Percentiles rank a stretch among this genome's conserved stretches.
Evolutionary conservation across 2,113 vertebrate species (phyloP).

Genomic region (Romanogobio albipinnatus): DNA sequence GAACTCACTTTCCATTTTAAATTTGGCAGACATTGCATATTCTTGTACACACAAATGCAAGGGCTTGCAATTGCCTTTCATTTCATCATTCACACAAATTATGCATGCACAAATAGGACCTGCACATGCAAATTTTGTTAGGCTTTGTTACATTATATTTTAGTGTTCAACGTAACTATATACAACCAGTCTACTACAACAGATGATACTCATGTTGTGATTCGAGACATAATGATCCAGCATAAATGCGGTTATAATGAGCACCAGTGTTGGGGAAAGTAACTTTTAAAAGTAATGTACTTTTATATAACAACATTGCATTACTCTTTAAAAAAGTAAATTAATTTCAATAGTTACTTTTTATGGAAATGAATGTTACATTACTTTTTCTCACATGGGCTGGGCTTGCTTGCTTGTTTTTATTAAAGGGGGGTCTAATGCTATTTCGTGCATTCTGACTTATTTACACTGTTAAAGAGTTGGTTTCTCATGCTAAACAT

Average conservation of each 20-base stretch:
- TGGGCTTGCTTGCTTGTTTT: too few relatives aligned
- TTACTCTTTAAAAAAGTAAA: too few relatives aligned
- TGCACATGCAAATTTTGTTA: neutral
- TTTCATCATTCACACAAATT: conserved; percentile 22
- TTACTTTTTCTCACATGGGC: too few relatives aligned
- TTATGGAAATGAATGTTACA: too few relatives aligned
- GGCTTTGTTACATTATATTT: conserved; percentile 3
- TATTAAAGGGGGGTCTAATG: too few relatives aligned
- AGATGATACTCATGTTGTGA: neutral
- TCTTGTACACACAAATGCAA: neutral
- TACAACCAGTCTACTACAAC: neutral
- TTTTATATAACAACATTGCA: too few relatives aligned
- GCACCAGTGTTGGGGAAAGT: too few relatives aligned
- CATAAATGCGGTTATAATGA: neutral
- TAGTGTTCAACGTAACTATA: neutral
- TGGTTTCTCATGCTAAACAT: too few relatives aligned
- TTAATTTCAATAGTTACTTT: too few relatives aligned
- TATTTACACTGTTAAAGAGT: too few relatives aligned
- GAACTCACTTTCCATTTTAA: neutral
- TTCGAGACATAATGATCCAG: neutral
- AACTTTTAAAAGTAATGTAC: too few relatives aligned
- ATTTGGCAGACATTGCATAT: neutral
- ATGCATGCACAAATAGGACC: conserved; percentile 15
- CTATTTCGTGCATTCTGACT: too few relatives aligned
- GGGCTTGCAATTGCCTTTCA: conserved; percentile 21